phyloP scores from a whole-genome alignment of 2,797 vertebrate genomes.

The Lepus townsendii region DNA sequence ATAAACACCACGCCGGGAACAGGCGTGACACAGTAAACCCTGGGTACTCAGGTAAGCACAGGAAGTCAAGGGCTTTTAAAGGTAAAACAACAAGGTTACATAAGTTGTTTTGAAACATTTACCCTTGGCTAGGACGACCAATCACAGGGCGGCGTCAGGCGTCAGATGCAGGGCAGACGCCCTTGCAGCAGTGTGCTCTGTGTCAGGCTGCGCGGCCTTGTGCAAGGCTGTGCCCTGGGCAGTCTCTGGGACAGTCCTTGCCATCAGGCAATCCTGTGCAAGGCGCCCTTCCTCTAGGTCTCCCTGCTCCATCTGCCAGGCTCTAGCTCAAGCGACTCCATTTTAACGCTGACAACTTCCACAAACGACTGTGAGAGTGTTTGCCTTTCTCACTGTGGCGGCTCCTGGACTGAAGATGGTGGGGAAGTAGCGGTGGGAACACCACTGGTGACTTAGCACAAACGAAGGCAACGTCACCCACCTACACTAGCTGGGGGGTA shows the following conservation, averaged over 20 bases:
- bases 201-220: too few relatives aligned
- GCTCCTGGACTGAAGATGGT: neutral
- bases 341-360: neutral
- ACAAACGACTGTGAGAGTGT: neutral
- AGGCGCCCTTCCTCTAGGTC: neutral
- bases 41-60: neutral
- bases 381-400: neutral
- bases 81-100: neutral
- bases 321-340: neutral
- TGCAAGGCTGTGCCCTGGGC: neutral
- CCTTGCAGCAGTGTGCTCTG: neutral
- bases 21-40: neutral
- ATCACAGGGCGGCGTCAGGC: neutral
- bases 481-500: neutral
- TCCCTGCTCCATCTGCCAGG: neutral
- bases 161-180: neutral
- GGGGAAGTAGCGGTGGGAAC: neutral
- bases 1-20: neutral
- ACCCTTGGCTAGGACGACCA: neutral
- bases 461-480: neutral
- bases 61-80: too few relatives aligned
- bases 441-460: neutral
- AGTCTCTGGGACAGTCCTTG: neutral
- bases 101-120: neutral
- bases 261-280: neutral